Conservation (phyloP, 2,888 invertebrate genomes). For the Noctua comes region DNA sequence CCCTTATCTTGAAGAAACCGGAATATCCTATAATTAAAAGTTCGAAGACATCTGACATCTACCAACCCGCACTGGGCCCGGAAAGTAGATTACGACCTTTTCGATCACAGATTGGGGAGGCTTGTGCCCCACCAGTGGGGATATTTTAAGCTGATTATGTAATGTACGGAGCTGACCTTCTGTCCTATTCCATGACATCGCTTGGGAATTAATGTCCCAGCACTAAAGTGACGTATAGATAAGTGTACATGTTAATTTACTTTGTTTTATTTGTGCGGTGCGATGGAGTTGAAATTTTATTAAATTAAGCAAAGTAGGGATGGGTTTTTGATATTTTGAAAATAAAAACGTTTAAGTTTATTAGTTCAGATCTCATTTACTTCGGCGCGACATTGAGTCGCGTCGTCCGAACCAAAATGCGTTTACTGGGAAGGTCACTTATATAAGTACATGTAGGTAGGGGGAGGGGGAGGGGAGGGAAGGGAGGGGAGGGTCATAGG, state of each 20-base stretch:
- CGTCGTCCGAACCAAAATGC: too few relatives aligned
- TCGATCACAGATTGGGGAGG: not conserved
- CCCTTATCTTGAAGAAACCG: not conserved
- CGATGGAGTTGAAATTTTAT: constrained; percentile 18
- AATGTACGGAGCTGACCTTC: not conserved
- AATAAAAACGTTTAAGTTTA: not conserved
- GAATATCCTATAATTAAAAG: not conserved
- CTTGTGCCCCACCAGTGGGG: not conserved
- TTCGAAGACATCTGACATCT: not conserved
- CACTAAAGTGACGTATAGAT: constrained; percentile 43
- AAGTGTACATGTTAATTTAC: constrained; percentile 34
- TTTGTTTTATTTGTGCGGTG: constrained; percentile 28
- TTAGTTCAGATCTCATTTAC: not conserved
- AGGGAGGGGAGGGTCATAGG: too few relatives aligned
- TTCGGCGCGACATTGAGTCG: not conserved
- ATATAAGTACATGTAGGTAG: too few relatives aligned
- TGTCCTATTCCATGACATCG: not conserved
- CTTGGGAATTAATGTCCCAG: constrained; percentile 42
- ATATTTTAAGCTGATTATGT: not conserved
- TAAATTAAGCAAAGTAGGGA: not conserved
- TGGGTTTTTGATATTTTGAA: constrained; percentile 5
- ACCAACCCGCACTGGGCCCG: not conserved
- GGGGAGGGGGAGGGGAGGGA: too few relatives aligned
- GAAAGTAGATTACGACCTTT: not conserved
- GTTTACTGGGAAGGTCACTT: too few relatives aligned